phyloP scores from a whole-genome alignment of 2,888 invertebrate species.

The Macaria notata region DNA sequence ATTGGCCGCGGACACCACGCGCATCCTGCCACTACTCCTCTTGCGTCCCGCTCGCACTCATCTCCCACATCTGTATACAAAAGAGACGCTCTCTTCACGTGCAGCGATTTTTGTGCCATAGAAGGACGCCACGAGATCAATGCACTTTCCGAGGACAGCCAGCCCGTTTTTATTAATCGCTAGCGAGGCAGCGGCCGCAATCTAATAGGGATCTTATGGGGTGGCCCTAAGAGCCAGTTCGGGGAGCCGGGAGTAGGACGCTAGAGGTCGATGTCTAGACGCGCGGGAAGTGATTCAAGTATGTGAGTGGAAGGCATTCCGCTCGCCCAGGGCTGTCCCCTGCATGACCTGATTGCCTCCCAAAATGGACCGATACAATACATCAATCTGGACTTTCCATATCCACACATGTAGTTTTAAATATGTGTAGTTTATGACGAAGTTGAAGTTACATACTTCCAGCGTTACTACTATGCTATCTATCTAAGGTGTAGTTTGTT shows the following conservation, averaged over 20 bases:
- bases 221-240: conserved; percentile 59
- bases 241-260: conserved; percentile 32
- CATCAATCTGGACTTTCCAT: too few species aligned
- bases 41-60: conserved; percentile 65
- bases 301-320: conserved; percentile 63
- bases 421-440: too few species aligned
- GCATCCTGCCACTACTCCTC: conserved; percentile 76
- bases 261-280: conserved; percentile 68
- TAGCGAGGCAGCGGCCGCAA: conserved; percentile 48
- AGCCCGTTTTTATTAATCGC: conserved; percentile 73
- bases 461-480: too few species aligned
- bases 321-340: conserved; percentile 42
- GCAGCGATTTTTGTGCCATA: conserved; percentile 77
- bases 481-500: too few species aligned
- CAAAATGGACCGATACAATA: conserved; percentile 5
- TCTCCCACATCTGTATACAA: conserved; percentile 48
- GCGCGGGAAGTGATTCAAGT: conserved; percentile 70
- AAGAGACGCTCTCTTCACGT: conserved; percentile 70
- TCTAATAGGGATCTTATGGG: conserved; percentile 62
- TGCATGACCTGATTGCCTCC: conserved; percentile 13
- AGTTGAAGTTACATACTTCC: too few species aligned
- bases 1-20: conserved; percentile 77
- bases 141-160: conserved; percentile 80
- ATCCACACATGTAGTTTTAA: too few species aligned
- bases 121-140: conserved; percentile 80